Conservation (phyloP, 2,797 vertebrate genomes). For the Furcifer pardalis region DNA sequence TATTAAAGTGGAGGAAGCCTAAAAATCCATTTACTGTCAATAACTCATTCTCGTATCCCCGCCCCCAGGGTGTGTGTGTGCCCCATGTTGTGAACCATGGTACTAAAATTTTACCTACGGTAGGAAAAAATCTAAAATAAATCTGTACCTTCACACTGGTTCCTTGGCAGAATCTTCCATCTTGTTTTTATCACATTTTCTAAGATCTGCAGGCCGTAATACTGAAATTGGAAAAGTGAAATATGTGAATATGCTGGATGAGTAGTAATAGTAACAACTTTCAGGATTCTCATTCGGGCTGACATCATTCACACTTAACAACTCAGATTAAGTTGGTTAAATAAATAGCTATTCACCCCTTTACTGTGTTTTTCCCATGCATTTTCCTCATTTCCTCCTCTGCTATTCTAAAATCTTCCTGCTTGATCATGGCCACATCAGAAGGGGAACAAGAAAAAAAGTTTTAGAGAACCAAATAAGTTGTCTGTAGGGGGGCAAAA, state of each 20-base stretch:
- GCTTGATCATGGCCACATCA: slow-evolving; percentile 95
- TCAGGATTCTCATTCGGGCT: slow-evolving; percentile 79
- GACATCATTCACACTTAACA: slow-evolving; percentile 74
- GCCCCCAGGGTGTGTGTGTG: no score
- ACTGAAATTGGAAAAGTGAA: slow-evolving; percentile 90
- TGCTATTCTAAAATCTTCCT: slow-evolving; percentile 89
- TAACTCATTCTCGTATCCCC: no score
- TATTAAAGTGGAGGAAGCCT: no score
- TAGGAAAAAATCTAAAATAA: not conserved
- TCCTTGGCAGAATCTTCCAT: slow-evolving; percentile 98
- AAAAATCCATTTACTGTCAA: no score
- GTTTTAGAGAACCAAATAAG: slow-evolving; percentile 70
- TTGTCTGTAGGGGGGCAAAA: slow-evolving; percentile 72
- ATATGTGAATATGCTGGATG: slow-evolving; percentile 73
- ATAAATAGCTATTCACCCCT: slow-evolving; percentile 78
- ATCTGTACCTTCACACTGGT: slow-evolving; percentile 95
- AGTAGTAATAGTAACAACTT: slow-evolving; percentile 47
- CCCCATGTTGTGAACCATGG: no score
- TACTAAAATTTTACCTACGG: no score
- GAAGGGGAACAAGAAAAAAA: slow-evolving; percentile 72
- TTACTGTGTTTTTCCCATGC: slow-evolving; percentile 87
- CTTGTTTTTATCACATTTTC: slow-evolving; percentile 99
- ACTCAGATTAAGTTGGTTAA: slow-evolving; percentile 75
- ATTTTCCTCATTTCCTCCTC: slow-evolving; percentile 80
- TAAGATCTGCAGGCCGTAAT: slow-evolving; percentile 98